phyloP scores from a whole-genome alignment of 2,113 vertebrate species.

The Ophthalmolycus amberensis region DNA sequence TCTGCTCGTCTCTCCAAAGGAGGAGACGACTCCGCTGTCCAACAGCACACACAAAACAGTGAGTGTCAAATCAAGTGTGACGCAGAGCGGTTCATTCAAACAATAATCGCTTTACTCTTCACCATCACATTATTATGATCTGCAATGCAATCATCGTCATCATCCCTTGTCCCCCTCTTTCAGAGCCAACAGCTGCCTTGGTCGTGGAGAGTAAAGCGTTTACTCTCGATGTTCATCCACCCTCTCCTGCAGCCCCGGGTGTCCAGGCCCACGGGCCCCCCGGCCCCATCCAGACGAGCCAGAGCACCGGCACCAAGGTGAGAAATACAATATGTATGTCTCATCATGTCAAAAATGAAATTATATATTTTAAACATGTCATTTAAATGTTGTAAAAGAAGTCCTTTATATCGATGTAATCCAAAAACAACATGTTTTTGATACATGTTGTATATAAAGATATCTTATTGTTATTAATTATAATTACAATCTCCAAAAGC shows the following conservation, averaged over 20 bases:
- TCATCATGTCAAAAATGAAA: not conserved
- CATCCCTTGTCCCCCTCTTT: not conserved
- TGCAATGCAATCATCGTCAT: not conserved
- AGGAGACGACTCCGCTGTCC: slow-evolving; percentile 62
- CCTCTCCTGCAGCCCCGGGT: slow-evolving; percentile 62
- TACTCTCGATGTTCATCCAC: slow-evolving; percentile 60
- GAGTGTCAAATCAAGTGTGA: slow-evolving; percentile 41
- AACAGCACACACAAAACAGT: slow-evolving; percentile 79
- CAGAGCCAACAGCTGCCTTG: slow-evolving; percentile 80
- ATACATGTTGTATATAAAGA: not conserved
- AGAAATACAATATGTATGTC: not conserved
- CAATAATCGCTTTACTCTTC: not conserved
- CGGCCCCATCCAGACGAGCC: slow-evolving; percentile 37
- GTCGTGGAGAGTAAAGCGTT: slow-evolving; percentile 66
- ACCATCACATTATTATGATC: slow-evolving; percentile 7
- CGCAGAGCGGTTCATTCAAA: not conserved
- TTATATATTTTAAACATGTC: not conserved
- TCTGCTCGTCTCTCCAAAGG: slow-evolving; percentile 49
- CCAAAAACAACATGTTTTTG: not conserved
- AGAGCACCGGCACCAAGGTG: slow-evolving; percentile 67
- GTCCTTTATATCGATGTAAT: not conserved
- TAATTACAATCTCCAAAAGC: too few species aligned
- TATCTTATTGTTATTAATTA: too few species aligned
- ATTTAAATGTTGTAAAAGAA: not conserved
- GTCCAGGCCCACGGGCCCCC: slow-evolving; percentile 31